Percentiles rank a stretch among this genome's conserved stretches.
Conservation (phyloP, 2,797 vertebrate genomes). For the Intellagama lesueurii region DNA sequence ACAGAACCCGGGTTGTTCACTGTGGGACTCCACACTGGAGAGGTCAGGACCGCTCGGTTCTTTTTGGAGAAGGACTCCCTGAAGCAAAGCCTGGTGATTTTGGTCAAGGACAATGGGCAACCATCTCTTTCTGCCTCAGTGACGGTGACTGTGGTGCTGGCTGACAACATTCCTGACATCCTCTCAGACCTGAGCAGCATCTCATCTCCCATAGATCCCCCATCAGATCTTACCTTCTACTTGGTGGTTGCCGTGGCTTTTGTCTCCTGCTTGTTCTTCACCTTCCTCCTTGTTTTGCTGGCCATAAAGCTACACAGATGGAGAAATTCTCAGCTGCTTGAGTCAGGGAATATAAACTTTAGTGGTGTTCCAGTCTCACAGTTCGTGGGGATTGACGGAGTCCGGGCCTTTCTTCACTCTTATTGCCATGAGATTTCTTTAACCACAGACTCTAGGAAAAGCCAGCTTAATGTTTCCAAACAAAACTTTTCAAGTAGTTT, state of each 20-base stretch:
- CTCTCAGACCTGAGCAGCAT: background rate
- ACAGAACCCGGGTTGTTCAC: slow-evolving; percentile 50
- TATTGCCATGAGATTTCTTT: slow-evolving; percentile 49
- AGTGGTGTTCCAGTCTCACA: slow-evolving; percentile 5
- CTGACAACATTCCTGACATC: slow-evolving; percentile 38
- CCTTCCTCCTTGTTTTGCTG: background rate
- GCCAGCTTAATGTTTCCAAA: background rate
- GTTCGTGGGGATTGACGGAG: slow-evolving; percentile 31
- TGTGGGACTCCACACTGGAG: slow-evolving; percentile 19
- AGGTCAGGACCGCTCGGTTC: slow-evolving; percentile 23
- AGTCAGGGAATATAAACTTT: background rate
- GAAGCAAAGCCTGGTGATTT: slow-evolving; percentile 40
- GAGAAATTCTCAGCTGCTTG: slow-evolving; percentile 54
- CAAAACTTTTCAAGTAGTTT: background rate
- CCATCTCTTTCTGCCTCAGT: slow-evolving; percentile 5
- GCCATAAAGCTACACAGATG: slow-evolving; percentile 53
- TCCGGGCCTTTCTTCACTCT: slow-evolving; percentile 24
- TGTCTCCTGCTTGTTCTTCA: slow-evolving; percentile 19
- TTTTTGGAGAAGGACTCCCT: slow-evolving; percentile 28
- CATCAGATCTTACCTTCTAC: slow-evolving; percentile 10
- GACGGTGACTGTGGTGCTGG: slow-evolving; percentile 48
- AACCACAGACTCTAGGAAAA: slow-evolving; percentile 74
- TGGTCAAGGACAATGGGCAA: slow-evolving; percentile 22
- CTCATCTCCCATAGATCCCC: background rate
- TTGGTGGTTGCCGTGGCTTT: slow-evolving; percentile 22